Base-by-base conservation (phyloP, 2,888 invertebrate species). In the Molanna angustata region DNA sequence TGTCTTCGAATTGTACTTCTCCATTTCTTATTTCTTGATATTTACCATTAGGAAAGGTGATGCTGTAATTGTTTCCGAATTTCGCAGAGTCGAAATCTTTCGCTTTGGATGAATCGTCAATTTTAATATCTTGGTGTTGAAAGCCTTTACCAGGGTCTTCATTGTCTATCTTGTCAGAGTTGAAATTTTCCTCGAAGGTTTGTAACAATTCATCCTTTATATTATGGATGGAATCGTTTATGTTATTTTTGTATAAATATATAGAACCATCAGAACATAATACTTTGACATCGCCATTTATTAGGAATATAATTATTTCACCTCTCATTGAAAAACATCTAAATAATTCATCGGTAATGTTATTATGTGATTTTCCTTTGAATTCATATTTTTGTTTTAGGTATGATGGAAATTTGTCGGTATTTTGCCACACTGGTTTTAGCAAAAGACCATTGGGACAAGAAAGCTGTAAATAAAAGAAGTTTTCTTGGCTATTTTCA, bases 381-480 rank as follows among this genome's bases (percentile, higher is more conserved):
- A 56, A 55, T 31, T 66, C 41, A 59, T 68, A 65, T 61, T 64
- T 69, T 62, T 74, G 75, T 56, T 73, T 76, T 7, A 76, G 69
- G 55, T 75, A 73, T 32, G 71, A 70, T 49, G 76, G 64, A 44
- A 58, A 54, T 11, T 66, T 53, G 2, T 70, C 69, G 61, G 72
- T 70, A 2, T 64, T 56, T 56, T 69, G 66, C 61, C 74, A 65
- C 16, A 76, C 66, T 52, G 66, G 72, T 62, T 75, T 72, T 6
- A 71, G 71, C 6, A 74, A 66, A 22, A 71, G 66, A 1, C 76
- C 76, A 58, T 74, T 76, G 1, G 75, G 74, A 73, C 74, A 76
- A 2, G 74, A 72, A 20, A 47, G 16, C 16, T 37, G 16, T 17
- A 47, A 27, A 7, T 27, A 4, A 27, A 35, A 7, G 13, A n/a